Percentiles rank a stretch among this genome's conserved stretches.
Conservation (phyloP, 1,140 invertebrate genomes). For the Tetragnatha versicolor region DNA sequence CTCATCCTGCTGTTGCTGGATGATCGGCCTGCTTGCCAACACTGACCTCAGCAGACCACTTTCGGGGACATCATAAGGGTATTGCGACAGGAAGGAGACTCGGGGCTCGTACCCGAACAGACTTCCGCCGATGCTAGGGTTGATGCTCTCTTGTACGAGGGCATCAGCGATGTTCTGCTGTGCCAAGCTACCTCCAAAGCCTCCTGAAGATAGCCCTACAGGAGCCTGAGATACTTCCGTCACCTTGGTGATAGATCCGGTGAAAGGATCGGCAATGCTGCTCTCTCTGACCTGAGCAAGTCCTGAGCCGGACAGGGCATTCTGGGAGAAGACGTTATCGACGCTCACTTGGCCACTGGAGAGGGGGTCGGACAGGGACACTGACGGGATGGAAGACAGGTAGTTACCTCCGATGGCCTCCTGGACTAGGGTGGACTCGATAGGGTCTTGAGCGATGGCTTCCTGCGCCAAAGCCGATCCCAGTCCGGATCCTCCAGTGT, state of each 20-base stretch:
- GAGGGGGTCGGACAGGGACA: constrained; percentile 17
- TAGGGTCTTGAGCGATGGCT: constrained; percentile 30
- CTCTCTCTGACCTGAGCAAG: constrained; percentile 28
- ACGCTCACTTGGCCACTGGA: not conserved
- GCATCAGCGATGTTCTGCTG: constrained; percentile 29
- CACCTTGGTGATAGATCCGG: constrained; percentile 17
- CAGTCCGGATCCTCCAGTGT: not conserved
- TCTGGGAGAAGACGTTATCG: not conserved
- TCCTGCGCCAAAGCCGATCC: constrained; percentile 26
- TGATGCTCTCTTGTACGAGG: constrained; percentile 30
- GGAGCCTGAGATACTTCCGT: constrained; percentile 21
- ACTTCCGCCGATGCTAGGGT: not conserved
- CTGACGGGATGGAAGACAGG: not conserved
- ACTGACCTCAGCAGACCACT: not conserved
- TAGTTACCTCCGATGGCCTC: not conserved
- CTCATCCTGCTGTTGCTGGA: constrained; percentile 42
- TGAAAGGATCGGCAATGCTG: not conserved
- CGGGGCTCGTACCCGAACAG: not conserved
- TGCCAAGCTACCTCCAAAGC: not conserved
- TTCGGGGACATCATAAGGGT: constrained; percentile 26
- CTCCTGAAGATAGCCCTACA: not conserved
- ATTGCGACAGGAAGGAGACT: constrained; percentile 36
- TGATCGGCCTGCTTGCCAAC: constrained; percentile 11
- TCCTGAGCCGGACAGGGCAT: not conserved
- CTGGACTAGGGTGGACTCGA: too few relatives aligned